These are phyloP conservation scores for Amblyopsis rosae DNA, from an alignment of 2,113 vertebrate genomes.

Conservation along the genomic window DNA sequence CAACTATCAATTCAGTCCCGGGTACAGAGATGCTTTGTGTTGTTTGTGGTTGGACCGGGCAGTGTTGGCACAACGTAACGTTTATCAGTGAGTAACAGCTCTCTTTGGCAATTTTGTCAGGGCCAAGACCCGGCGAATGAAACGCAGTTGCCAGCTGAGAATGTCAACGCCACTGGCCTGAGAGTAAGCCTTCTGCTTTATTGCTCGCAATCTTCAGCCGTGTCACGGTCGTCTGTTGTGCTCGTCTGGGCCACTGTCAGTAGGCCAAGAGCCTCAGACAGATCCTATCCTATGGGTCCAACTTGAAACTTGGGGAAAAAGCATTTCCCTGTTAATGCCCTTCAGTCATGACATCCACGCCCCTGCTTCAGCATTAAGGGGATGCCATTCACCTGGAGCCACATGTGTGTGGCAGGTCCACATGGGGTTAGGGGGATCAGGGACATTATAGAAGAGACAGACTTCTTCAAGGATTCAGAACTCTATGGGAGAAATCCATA, in stretches of 20 bases:
- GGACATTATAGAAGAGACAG: too few species aligned
- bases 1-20: conserved; percentile 54
- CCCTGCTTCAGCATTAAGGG: too few species aligned
- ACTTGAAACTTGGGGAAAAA: conserved; percentile 1
- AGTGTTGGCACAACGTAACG: conserved; percentile 25
- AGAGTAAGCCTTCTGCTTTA: conserved; percentile 27
- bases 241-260: neutral
- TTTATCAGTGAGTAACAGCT: conserved; percentile 45
- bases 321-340: neutral
- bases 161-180: conserved; percentile 8
- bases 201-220: conserved; percentile 20
- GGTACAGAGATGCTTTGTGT: conserved; percentile 57
- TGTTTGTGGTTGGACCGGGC: conserved; percentile 11
- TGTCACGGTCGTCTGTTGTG: conserved; percentile 12
- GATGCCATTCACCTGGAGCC: too few species aligned
- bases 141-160: conserved; percentile 6
- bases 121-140: conserved; percentile 23
- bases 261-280: neutral
- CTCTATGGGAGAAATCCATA: too few species aligned
- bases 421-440: too few species aligned
- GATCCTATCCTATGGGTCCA: neutral
- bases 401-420: too few species aligned
- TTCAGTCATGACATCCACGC: too few species aligned
- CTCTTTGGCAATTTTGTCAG: conserved; percentile 51
- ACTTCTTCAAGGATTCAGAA: too few species aligned